These are phyloP conservation scores for Oophaga sylvatica DNA, from an alignment of 2,797 vertebrate species.

Conservation along the genomic window DNA sequence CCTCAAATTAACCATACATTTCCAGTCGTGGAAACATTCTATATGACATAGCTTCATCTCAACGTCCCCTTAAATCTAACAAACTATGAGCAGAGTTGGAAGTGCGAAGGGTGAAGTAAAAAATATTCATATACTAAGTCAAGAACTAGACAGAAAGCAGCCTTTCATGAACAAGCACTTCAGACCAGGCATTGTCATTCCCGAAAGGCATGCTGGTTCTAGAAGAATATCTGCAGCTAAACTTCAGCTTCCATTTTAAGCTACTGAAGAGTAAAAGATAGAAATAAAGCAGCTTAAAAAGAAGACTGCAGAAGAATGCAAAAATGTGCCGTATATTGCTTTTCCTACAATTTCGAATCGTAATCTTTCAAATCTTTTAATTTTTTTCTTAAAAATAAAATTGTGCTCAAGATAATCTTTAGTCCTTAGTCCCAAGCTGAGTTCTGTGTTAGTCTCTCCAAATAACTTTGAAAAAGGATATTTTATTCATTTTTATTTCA, in stretches of 20 bases:
- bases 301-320: not conserved
- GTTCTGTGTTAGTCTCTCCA: too few relatives aligned
- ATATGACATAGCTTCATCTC: constrained; percentile 13
- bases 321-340: not conserved
- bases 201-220: not conserved
- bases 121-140: not conserved
- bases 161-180: constrained; percentile 12
- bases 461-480: too few relatives aligned
- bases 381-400: too few relatives aligned
- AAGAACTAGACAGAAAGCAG: not conserved
- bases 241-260: not conserved
- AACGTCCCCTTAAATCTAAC: not conserved
- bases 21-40: not conserved
- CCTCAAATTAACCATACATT: not conserved
- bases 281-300: not conserved
- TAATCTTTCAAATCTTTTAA: not conserved
- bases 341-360: not conserved
- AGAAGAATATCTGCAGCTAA: not conserved
- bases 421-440: too few relatives aligned
- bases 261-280: not conserved
- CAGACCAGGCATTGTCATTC: not conserved
- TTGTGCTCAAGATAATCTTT: too few relatives aligned
- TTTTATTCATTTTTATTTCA: too few relatives aligned
- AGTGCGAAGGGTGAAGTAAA: constrained; percentile 12
- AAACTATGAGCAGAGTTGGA: not conserved